Conservation (phyloP, 2,888 invertebrate genomes). For the Gastrophysa polygoni region DNA sequence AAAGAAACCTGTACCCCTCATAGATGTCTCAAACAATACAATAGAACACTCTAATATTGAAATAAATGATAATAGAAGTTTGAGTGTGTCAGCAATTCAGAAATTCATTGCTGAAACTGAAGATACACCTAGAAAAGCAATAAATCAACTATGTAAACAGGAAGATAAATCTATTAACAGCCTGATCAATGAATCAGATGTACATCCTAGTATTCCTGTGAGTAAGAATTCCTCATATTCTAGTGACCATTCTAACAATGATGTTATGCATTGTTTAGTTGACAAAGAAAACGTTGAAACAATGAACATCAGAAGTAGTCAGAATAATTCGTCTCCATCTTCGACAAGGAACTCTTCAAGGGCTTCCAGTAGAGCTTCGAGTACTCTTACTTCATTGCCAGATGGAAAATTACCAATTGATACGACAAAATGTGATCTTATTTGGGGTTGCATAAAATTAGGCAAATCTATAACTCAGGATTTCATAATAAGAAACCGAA, state of each 20-base stretch:
- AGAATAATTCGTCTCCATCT: not conserved
- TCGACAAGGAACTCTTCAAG: constrained; percentile 16
- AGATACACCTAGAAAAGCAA: constrained; percentile 39
- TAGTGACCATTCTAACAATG: constrained; percentile 40
- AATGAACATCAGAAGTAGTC: not conserved
- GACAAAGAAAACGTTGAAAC: constrained; percentile 38
- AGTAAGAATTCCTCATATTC: constrained; percentile 42
- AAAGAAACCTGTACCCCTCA: constrained; percentile 44
- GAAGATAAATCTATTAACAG: not conserved
- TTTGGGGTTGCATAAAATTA: constrained; percentile 66
- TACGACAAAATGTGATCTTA: constrained; percentile 63
- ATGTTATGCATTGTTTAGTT: constrained; percentile 30
- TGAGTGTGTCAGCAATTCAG: constrained; percentile 44
- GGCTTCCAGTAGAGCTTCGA: constrained; percentile 46
- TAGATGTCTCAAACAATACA: constrained; percentile 37
- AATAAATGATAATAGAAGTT: constrained; percentile 34
- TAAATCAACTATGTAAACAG: constrained; percentile 31
- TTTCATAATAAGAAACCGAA: constrained; percentile 64
- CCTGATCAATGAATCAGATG: constrained; percentile 1
- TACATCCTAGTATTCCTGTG: constrained; percentile 28
- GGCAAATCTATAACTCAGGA: constrained; percentile 62
- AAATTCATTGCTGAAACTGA: constrained; percentile 37
- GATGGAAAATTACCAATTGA: constrained; percentile 61
- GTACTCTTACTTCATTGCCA: constrained; percentile 50
- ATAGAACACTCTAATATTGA: not conserved